A percentile compares a stretch with the other conserved stretches of the same genome.
Evolutionary conservation across 2,888 invertebrate species (phyloP).

Genomic region (Callyntrura guangdongensis): DNA sequence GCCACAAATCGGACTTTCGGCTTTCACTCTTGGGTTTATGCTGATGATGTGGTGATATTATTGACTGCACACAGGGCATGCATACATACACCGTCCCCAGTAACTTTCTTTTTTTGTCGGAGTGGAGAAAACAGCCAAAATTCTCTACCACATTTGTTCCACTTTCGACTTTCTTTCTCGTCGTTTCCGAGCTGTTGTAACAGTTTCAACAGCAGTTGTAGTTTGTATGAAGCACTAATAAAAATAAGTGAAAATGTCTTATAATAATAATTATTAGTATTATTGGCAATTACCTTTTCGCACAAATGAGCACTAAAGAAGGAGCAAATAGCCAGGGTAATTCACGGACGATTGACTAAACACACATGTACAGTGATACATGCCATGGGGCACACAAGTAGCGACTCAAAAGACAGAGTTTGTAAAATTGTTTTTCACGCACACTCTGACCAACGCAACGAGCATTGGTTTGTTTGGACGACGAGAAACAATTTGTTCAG

Average conservation of each 20-base stretch:
- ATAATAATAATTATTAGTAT: constrained; percentile 39
- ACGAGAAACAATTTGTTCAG: not conserved
- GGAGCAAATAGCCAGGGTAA: constrained; percentile 14
- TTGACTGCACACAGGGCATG: constrained; percentile 16
- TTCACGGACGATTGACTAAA: not conserved
- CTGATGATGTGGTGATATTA: constrained; percentile 45
- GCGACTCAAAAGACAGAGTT: not conserved
- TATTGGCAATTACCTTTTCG: constrained; percentile 66
- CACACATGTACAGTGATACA: not conserved
- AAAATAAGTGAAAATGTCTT: constrained; percentile 26
- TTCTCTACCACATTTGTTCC: not conserved
- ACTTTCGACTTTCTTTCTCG: not conserved
- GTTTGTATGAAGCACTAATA: constrained; percentile 12
- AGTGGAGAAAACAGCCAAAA: not conserved
- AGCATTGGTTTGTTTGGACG: not conserved
- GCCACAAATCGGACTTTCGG: constrained; percentile 61
- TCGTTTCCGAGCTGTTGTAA: not conserved
- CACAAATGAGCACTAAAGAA: constrained; percentile 40
- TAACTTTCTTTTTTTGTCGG: not conserved
- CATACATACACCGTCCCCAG: no score
- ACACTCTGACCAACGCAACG: not conserved
- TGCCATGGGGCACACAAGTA: not conserved
- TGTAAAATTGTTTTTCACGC: not conserved
- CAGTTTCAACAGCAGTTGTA: constrained; percentile 12
- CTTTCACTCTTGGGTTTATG: constrained; percentile 43